phyloP scores from a whole-genome alignment of 2,113 vertebrate species.

The Eolophus roseicapilla region DNA sequence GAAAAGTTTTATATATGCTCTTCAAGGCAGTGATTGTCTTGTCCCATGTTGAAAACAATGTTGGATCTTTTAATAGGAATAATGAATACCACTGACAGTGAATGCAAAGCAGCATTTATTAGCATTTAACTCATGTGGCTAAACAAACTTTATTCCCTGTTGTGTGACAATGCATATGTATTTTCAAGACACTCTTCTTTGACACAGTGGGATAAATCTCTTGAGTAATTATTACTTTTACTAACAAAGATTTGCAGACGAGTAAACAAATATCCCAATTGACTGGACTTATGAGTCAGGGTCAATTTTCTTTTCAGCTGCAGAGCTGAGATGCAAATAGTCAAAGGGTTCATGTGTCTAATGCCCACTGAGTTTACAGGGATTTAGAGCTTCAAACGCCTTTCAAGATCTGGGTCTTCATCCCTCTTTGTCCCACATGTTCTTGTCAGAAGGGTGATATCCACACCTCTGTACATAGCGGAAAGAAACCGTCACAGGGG shows the following conservation, averaged over 20 bases:
- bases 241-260: neutral
- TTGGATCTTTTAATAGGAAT: neutral
- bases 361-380: neutral
- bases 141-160: neutral
- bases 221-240: neutral
- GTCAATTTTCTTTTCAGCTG: neutral
- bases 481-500: neutral
- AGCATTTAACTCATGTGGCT: constrained; percentile 15
- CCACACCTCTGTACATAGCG: accelerated
- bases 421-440: neutral
- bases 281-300: neutral
- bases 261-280: neutral
- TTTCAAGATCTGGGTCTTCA: neutral
- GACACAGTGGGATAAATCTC: neutral
- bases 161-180: neutral
- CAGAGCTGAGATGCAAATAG: neutral
- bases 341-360: neutral
- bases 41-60: neutral
- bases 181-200: neutral
- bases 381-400: neutral
- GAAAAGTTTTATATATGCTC: neutral
- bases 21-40: neutral
- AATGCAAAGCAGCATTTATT: constrained; percentile 33
- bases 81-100: neutral
- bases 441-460: neutral